Evolutionary conservation across 2,113 vertebrate genomes (phyloP), one percentile per base, ranked within the genome.

Genomic region (Nothobranchius kuhntae): DNA sequence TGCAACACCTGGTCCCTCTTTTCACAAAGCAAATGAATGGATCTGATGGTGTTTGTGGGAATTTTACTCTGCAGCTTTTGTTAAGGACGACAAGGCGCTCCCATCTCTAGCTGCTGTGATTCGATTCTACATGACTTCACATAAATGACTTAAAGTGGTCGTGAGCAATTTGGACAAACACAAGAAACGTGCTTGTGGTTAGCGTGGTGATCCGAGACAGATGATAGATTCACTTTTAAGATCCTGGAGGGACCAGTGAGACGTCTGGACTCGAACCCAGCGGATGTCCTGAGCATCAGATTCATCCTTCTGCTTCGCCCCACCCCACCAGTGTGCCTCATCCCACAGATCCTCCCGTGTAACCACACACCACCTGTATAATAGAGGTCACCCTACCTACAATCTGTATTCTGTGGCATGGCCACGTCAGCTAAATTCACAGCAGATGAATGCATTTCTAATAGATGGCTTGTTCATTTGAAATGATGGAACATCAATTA

Each of bases 351-450:
- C 71, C 51, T 86, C 82, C 84, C 64, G 48, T 83, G 84, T 88
- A 88, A 90, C 83, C 81, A 77, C 17, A 86, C 10, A 50, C 76
- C 76, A 88, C 65, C 74, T 84, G 68, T 77, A 77, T 84, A 79
- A 82, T 81, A 65, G 84, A 90, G 89, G 87, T 90, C 87, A 81
- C 57, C 63, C 65, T 69, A 26, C 55, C 67, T 77, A 71, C 75
- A 78, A 53, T 70, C 66, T 71, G 68, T 73, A 61, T 69, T 53
- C 48, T 65, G 71, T 64, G 15, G 52, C 51, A 44, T 36, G 8
- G 51, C 30, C 2, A 9, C 63, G 67, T 71, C 65, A 67, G 56
- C 65, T 59, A 52, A 81, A 84, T 78, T 62, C 65, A 65, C 68
- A 67, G 63, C 3, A 42, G 50, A 83, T 79, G 21, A 21, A 51